Conservation (phyloP, 2,888 invertebrate species). For the Hirtodrosophila duncani region DNA sequence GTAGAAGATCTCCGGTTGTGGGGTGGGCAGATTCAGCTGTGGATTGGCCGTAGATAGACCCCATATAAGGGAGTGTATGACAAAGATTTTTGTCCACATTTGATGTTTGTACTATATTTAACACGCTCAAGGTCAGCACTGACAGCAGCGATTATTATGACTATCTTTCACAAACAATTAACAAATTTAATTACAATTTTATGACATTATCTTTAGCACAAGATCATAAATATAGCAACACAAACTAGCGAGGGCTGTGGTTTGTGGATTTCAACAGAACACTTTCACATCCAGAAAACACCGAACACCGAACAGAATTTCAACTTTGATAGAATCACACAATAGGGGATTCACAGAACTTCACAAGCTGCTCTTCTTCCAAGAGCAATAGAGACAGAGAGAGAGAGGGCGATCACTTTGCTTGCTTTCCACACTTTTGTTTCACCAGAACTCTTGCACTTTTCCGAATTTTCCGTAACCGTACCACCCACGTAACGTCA, state of each 20-base stretch:
- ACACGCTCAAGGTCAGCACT: constrained; percentile 54
- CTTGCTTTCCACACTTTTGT: constrained; percentile 31
- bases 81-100: constrained; percentile 36
- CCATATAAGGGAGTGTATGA: constrained; percentile 22
- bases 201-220: constrained; percentile 21
- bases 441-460: constrained; percentile 8
- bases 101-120: constrained; percentile 51
- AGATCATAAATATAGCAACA: background rate
- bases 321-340: no score
- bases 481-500: constrained; percentile 64
- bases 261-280: no score
- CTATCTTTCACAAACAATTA: constrained; percentile 61
- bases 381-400: no score
- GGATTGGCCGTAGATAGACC: constrained; percentile 46
- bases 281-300: no score
- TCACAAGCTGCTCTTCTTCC: no score
- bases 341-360: no score
- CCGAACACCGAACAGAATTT: no score
- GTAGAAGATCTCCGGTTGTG: constrained; percentile 69
- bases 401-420: no score
- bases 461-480: constrained; percentile 22
- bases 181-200: constrained; percentile 41
- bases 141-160: constrained; percentile 30
- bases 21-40: constrained; percentile 81
- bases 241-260: no score